These are phyloP conservation scores for Cheirogaleus medius DNA, from an alignment of 2,113 vertebrate species.

Conservation along the genomic window DNA sequence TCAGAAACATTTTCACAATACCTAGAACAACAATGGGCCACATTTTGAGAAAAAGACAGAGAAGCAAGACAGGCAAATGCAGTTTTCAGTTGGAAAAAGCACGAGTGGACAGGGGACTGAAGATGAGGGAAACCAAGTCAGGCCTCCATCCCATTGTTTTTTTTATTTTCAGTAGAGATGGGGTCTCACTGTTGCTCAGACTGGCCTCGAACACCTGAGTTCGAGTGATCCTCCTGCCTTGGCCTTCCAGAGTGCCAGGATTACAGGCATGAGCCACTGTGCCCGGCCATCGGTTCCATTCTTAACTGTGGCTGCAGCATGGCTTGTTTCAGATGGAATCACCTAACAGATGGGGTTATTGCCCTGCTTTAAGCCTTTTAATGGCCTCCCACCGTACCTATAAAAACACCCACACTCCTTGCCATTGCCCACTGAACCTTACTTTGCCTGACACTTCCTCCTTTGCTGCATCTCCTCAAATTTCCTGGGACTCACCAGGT, in stretches of 20 bases:
- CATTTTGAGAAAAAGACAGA: not conserved
- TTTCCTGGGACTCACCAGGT: not conserved
- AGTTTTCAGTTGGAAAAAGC: not conserved
- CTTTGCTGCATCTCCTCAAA: rapidly evolving
- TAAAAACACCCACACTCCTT: rapidly evolving
- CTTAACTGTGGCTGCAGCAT: rapidly evolving
- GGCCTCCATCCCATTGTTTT: no score
- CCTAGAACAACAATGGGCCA: no score
- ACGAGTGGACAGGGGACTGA: not conserved
- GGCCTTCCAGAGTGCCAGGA: no score
- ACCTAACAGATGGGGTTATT: not conserved
- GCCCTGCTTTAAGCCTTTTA: no score
- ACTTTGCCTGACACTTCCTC: not conserved
- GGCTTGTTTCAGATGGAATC: not conserved
- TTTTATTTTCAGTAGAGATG: no score
- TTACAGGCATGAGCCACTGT: no score
- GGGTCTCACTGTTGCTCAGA: no score
- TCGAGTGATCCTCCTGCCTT: no score
- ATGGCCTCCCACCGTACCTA: no score
- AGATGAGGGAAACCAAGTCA: not conserved
- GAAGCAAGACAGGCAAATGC: not conserved
- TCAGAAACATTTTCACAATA: not conserved
- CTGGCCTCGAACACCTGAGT: no score
- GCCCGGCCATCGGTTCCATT: no score
- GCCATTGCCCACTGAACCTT: rapidly evolving